Percentiles rank a stretch among this genome's conserved stretches.
Evolutionary conservation across 1,140 invertebrate species (phyloP).

Genomic region (Psix sp.): DNA sequence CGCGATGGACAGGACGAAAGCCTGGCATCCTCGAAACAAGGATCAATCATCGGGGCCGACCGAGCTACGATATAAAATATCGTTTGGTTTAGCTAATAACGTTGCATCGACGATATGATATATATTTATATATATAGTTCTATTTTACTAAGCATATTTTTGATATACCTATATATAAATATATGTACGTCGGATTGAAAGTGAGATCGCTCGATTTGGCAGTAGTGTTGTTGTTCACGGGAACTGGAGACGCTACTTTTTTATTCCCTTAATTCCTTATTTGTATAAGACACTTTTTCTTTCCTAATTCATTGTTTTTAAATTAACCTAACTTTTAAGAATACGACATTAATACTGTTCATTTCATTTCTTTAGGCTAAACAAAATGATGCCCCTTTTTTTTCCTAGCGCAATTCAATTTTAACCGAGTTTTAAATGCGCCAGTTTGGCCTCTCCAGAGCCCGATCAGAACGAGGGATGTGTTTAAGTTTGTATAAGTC

Average conservation of each 20-base stretch:
- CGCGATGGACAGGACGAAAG: conserved; percentile 12
- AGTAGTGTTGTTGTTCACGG: conserved; percentile 57
- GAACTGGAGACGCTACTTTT: conserved; percentile 34
- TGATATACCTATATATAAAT: conserved; percentile 76
- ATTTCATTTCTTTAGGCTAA: conserved; percentile 3
- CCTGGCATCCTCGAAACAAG: too few species aligned
- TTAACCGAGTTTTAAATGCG: conserved; percentile 6
- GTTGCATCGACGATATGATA: conserved; percentile 70
- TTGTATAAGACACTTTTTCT: neutral
- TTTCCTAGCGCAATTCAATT: neutral
- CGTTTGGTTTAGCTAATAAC: conserved; percentile 66
- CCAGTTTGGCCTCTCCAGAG: conserved; percentile 26
- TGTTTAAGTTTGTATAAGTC: conserved; percentile 76
- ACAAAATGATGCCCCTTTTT: neutral
- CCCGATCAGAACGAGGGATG: conserved; percentile 52
- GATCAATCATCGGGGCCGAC: too few species aligned
- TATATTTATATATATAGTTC: conserved; percentile 73
- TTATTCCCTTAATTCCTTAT: neutral
- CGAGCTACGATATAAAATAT: conserved; percentile 54
- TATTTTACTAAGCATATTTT: conserved; percentile 78
- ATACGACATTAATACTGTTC: neutral
- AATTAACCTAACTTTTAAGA: conserved; percentile 3
- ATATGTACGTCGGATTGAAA: conserved; percentile 71
- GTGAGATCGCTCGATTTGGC: conserved; percentile 58
- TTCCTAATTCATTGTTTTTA: too few species aligned